A percentile compares a stretch with the other conserved stretches of the same genome.
phyloP scores from a whole-genome alignment of 2,113 vertebrate genomes.

The Alces alces region DNA sequence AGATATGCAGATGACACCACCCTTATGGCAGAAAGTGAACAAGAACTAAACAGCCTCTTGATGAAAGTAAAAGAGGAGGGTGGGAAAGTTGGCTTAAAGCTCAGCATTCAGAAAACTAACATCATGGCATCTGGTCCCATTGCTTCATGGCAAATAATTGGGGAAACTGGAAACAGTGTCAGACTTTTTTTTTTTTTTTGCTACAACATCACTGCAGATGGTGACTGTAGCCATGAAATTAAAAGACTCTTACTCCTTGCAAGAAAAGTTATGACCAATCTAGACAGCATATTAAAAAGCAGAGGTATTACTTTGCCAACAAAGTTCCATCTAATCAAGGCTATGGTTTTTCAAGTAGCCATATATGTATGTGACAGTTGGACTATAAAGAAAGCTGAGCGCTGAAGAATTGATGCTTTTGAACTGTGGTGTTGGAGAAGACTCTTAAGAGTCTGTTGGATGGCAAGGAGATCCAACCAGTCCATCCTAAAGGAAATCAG shows the following conservation, averaged over 20 bases:
- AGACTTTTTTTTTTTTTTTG: accelerated
- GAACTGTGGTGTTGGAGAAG: not conserved
- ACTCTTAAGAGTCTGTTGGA: not conserved
- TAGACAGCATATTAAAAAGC: not conserved
- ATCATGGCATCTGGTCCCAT: not conserved
- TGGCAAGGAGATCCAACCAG: not conserved
- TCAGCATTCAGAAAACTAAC: not conserved
- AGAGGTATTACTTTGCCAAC: not conserved
- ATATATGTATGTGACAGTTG: not conserved
- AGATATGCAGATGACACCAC: not conserved
- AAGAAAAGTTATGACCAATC: not conserved
- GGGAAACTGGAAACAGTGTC: not conserved
- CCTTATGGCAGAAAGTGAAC: not conserved
- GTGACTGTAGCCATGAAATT: not conserved
- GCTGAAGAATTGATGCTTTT: not conserved
- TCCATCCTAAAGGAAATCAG: not conserved
- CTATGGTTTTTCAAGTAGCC: not conserved
- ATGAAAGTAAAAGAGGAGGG: not conserved
- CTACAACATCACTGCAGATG: not conserved
- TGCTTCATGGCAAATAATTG: not conserved
- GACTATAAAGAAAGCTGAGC: not conserved
- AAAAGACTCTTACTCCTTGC: not conserved
- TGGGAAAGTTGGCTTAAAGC: not conserved
- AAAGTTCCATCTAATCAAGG: not conserved
- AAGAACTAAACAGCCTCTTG: not conserved